phyloP scores from a whole-genome alignment of 1,140 invertebrate species.

The roundworm (Caenorhabditis elegans) region DNA sequence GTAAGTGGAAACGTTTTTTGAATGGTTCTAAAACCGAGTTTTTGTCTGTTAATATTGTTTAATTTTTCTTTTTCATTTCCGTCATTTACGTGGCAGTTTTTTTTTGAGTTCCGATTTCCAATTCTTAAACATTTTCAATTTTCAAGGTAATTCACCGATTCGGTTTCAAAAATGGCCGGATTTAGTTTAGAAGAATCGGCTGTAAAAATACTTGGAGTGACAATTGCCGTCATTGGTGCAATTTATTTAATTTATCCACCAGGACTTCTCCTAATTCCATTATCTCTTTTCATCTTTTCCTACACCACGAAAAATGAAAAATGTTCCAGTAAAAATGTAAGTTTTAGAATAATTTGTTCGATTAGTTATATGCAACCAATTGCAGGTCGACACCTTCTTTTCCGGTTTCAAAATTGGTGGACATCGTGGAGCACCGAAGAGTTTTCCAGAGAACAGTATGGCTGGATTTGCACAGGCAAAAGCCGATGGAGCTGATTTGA shows the following conservation, averaged over 20 bases:
- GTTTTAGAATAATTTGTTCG: neutral
- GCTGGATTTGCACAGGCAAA: constrained; percentile 66
- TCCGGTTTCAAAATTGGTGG: constrained; percentile 57
- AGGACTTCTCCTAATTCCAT: constrained; percentile 8
- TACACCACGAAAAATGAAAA: constrained; percentile 29
- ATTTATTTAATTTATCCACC: constrained; percentile 13
- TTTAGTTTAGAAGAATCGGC: constrained; percentile 20
- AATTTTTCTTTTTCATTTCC: no score
- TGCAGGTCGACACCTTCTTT: constrained; percentile 57
- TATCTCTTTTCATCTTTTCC: constrained; percentile 33
- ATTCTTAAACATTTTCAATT: neutral
- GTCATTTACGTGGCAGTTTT: no score
- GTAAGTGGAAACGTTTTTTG: no score
- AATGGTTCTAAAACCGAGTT: no score
- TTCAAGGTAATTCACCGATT: constrained; percentile 12
- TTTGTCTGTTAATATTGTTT: neutral
- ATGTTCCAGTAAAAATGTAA: neutral
- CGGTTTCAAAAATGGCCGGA: neutral
- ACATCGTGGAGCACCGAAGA: constrained; percentile 59
- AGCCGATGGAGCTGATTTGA: constrained; percentile 73
- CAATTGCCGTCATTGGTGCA: neutral
- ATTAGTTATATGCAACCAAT: no score
- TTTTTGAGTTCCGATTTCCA: no score
- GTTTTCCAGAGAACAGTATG: constrained; percentile 63
- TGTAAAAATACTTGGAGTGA: neutral